Evolutionary conservation across 2,888 invertebrate species (phyloP).

Genomic region (Ferdinandea cuprea): DNA sequence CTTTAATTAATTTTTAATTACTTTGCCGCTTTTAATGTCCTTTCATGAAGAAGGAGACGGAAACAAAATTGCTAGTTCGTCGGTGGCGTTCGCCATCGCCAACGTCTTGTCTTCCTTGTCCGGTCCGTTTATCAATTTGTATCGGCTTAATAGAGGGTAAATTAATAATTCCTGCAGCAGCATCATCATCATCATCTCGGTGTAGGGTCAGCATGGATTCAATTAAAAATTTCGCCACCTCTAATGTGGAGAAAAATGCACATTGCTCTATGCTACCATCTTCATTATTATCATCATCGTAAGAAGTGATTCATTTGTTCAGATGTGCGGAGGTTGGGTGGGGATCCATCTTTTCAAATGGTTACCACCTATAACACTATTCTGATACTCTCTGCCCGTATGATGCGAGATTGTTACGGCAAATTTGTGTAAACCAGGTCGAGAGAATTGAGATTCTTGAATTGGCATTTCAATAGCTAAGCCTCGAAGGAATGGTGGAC

Average conservation of each 20-base stretch:
- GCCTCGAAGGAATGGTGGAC: slow-evolving; percentile 44
- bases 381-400: background rate
- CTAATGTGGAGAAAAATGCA: slow-evolving; percentile 36
- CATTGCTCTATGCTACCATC: slow-evolving; percentile 29
- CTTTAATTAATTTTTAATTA: slow-evolving; percentile 64
- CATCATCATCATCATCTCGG: slow-evolving; percentile 31
- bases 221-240: slow-evolving; percentile 39
- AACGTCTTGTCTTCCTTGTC: background rate
- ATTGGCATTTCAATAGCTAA: slow-evolving; percentile 29
- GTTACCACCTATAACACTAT: too few relatives aligned
- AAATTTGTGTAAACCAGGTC: slow-evolving; percentile 30
- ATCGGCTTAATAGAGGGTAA: slow-evolving; percentile 38
- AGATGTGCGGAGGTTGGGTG: background rate
- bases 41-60: background rate
- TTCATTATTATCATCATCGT: background rate
- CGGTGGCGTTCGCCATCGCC: background rate
- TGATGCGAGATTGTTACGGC: slow-evolving; percentile 14
- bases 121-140: slow-evolving; percentile 41
- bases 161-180: slow-evolving; percentile 58
- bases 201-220: slow-evolving; percentile 40
- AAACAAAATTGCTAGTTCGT: background rate
- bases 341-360: background rate
- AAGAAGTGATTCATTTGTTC: background rate
- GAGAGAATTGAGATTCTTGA: slow-evolving; percentile 40
- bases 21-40: slow-evolving; percentile 29